phyloP scores from a whole-genome alignment of 2,888 invertebrate genomes.

The Torymus auratus region DNA sequence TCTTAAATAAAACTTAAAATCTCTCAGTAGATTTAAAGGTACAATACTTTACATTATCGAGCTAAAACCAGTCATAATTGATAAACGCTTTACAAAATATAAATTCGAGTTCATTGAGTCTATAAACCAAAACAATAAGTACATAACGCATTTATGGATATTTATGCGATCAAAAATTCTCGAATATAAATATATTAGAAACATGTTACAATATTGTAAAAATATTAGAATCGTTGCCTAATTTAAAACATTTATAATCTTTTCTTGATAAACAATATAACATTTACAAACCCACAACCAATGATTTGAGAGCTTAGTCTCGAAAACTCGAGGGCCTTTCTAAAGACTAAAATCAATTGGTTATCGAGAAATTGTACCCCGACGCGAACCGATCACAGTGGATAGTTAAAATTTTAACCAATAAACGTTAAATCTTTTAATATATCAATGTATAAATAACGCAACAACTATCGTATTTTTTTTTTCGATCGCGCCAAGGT shows the following conservation, averaged over 20 bases:
- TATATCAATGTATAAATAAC: conserved; percentile 66
- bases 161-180: not conserved
- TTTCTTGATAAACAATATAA: not conserved
- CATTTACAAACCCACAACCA: conserved; percentile 13
- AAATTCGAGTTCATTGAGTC: not conserved
- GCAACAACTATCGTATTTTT: conserved; percentile 49
- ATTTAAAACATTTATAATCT: conserved; percentile 5
- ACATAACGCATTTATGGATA: not conserved
- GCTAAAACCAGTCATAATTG: conserved; percentile 34
- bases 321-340: conserved; percentile 43
- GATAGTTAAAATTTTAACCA: conserved; percentile 58
- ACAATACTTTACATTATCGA: conserved; percentile 41
- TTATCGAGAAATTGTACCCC: conserved; percentile 60
- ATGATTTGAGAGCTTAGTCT: conserved; percentile 14
- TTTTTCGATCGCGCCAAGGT: conserved; percentile 45
- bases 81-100: conserved; percentile 5
- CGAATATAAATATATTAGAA: not conserved
- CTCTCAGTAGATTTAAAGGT: conserved; percentile 25
- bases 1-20: conserved; percentile 43
- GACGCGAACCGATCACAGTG: conserved; percentile 71
- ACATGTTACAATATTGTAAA: conserved; percentile 3
- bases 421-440: conserved; percentile 62
- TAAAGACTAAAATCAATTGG: conserved; percentile 37
- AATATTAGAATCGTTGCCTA: conserved; percentile 8
- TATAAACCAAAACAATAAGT: not conserved